Conservation (phyloP, 2,113 vertebrate genomes). For the Oxyura jamaicensis region DNA sequence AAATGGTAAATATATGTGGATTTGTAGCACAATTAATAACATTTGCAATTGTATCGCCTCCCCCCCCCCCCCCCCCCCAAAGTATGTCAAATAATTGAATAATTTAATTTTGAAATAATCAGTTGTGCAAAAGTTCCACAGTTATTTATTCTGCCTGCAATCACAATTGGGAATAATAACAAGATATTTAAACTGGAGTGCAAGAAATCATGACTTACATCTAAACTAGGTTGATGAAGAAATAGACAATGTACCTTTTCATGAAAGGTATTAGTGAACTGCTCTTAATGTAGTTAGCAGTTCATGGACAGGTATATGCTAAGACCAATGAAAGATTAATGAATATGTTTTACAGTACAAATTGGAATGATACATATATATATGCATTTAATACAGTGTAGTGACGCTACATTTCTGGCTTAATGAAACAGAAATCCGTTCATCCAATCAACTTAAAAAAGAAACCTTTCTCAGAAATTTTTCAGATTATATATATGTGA, state of each 20-base stretch:
- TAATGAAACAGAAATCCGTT: not conserved
- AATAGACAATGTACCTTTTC: not conserved
- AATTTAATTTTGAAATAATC: not conserved
- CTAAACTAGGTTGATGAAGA: not conserved
- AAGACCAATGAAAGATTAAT: not conserved
- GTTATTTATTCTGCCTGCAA: not conserved
- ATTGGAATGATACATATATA: no score
- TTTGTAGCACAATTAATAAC: not conserved
- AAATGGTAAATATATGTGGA: not conserved
- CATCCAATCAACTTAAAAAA: not conserved
- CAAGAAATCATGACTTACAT: not conserved
- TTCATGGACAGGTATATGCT: not conserved
- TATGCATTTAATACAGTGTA: not conserved
- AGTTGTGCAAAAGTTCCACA: not conserved
- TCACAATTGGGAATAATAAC: not conserved
- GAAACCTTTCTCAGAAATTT: not conserved
- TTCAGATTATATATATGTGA: not conserved
- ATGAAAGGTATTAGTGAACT: not conserved
- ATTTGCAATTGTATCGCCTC: not conserved
- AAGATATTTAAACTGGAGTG: not conserved
- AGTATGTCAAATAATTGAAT: not conserved
- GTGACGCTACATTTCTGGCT: not conserved
- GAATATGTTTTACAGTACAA: not conserved
- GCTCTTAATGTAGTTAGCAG: not conserved
- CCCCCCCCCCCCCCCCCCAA: not conserved